These are phyloP conservation scores for Sisyra nigra DNA, from an alignment of 2,888 invertebrate species.

Conservation along the genomic window DNA sequence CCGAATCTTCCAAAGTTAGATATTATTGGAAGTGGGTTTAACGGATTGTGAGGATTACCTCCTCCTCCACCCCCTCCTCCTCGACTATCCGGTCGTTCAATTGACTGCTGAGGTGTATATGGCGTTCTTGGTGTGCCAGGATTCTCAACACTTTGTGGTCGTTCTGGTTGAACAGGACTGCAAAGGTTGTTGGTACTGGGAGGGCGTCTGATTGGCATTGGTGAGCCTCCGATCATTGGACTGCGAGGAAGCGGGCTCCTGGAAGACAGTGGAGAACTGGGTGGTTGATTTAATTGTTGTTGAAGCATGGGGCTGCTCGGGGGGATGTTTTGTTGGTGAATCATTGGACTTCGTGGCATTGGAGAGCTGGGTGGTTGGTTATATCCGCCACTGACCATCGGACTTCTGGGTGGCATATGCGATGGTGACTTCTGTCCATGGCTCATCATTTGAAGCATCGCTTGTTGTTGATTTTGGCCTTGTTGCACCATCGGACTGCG, in stretches of 20 bases:
- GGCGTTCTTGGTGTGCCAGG: constrained; percentile 34
- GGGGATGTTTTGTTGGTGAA: constrained; percentile 29
- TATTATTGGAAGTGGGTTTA: constrained; percentile 40
- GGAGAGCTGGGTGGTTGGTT: constrained; percentile 37
- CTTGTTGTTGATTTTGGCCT: constrained; percentile 22
- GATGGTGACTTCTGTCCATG: constrained; percentile 24
- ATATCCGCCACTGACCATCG: constrained; percentile 20
- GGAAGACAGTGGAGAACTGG: constrained; percentile 22
- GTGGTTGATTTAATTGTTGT: constrained; percentile 27
- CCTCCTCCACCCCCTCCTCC: constrained; percentile 23
- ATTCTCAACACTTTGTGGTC: constrained; percentile 41
- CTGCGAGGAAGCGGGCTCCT: constrained; percentile 30
- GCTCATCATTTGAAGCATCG: constrained; percentile 24
- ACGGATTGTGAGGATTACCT: constrained; percentile 35
- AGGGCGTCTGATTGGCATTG: constrained; percentile 32
- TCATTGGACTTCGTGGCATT: constrained; percentile 37
- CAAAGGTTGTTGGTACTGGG: constrained; percentile 30
- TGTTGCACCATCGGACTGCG: constrained; percentile 28
- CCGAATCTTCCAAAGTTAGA: constrained; percentile 36
- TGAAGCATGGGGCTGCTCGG: constrained; percentile 32
- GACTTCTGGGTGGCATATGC: constrained; percentile 29
- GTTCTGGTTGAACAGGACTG: constrained; percentile 36
- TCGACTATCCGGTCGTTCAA: constrained; percentile 2
- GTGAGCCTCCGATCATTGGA: constrained; percentile 32
- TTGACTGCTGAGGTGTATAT: constrained; percentile 21